Evolutionary conservation across 2,888 invertebrate species (phyloP), one percentile per base, ranked within the genome.

Genomic region (Lasioglossum pauxillum): DNA sequence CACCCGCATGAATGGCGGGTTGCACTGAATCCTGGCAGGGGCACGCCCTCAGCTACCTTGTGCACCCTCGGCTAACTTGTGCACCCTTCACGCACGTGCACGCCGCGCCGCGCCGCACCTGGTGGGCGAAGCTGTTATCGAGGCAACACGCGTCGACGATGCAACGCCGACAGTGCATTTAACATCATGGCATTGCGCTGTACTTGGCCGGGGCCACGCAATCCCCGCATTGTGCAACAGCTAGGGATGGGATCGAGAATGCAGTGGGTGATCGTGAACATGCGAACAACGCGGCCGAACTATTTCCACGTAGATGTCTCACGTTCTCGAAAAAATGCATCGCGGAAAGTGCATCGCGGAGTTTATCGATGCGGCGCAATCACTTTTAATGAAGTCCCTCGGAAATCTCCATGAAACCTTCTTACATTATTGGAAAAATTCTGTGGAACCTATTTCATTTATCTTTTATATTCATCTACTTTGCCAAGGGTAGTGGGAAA

Each of bases 221-320:
- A 90, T 85, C 84, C 84, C 71, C n/a, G 71, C 41, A 81, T 90
- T 90, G 82, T 82, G 90, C 83, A 90, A 90, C 78, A 64, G 16
- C 57, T 57, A 67, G 57, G 53, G 73, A 84, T 76, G 69, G 71
- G 46, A 41, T 41, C 72, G 71, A 76, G 49, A 23, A 60, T 46
- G 38, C 82, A 31, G 82, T 19, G 16, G 49, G 31, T 67, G 35
- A 38, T 38, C 69, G 35, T 12, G 23, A 38, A 38, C 38, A 38
- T 69, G 38, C 38, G 38, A 69, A 41, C 69, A 69, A 69, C 38
- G 23, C 38, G 19, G 8, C 4, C 23, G 0, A 69, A 69, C 38
- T 23, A 69, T 69, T 38, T 5, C 12, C 69, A 8, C 23, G 19
- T 31, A 10, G 19, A 14, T 35, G 16, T 31, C 31, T 5, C 16